phyloP scores from a whole-genome alignment of 2,888 invertebrate genomes.

The Apamea crenata region DNA sequence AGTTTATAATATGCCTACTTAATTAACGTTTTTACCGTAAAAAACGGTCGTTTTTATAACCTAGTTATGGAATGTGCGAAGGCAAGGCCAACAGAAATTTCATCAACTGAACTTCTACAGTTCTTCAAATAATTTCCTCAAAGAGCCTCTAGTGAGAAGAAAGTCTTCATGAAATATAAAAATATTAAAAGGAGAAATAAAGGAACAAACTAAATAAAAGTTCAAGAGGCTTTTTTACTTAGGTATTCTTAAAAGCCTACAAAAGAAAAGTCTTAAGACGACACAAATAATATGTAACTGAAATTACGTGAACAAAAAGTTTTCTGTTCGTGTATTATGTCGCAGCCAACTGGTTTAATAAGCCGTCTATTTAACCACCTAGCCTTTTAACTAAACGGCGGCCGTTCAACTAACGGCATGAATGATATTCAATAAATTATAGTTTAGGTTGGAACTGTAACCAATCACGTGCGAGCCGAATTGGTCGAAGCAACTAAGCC shows the following conservation, averaged over 20 bases:
- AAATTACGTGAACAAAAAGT: neutral
- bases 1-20: slow-evolving; percentile 73
- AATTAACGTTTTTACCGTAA: slow-evolving; percentile 73
- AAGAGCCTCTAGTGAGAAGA: slow-evolving; percentile 28
- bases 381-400: too few species aligned
- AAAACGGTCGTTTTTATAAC: slow-evolving; percentile 69
- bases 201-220: slow-evolving; percentile 16
- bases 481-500: too few species aligned
- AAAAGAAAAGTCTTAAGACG: neutral
- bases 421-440: too few species aligned
- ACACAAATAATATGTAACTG: neutral
- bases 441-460: too few species aligned
- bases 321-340: too few species aligned
- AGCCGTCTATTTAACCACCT: too few species aligned
- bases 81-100: slow-evolving; percentile 53
- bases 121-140: slow-evolving; percentile 42
- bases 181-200: slow-evolving; percentile 24
- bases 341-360: too few species aligned
- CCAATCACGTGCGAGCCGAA: too few species aligned
- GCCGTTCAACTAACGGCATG: too few species aligned
- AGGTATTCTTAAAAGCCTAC: neutral
- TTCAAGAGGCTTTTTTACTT: slow-evolving; percentile 5
- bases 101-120: slow-evolving; percentile 53
- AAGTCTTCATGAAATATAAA: slow-evolving; percentile 34
- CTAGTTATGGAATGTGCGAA: slow-evolving; percentile 67